These are phyloP conservation scores for Lasiurus cinereus DNA, from an alignment of 2,113 vertebrate species.

Conservation along the genomic window DNA sequence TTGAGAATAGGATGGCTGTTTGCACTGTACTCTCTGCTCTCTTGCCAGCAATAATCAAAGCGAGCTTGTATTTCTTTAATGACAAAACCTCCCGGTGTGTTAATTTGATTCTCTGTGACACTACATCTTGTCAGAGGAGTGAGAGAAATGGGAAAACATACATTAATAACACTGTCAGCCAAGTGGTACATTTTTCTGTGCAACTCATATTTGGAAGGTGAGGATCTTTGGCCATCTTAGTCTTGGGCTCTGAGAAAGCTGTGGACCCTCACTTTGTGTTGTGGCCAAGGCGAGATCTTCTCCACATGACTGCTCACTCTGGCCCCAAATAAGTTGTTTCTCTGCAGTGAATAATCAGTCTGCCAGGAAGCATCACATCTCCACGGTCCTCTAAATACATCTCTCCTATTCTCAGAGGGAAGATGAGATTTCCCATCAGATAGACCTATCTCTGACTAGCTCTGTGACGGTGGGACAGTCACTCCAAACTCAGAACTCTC, in stretches of 20 bases:
- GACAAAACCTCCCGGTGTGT: conserved; percentile 86
- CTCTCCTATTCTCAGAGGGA: too few species aligned
- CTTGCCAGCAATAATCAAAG: conserved; percentile 86
- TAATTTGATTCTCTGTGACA: conserved; percentile 84
- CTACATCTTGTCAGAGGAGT: conserved; percentile 83
- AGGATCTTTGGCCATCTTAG: conserved; percentile 59
- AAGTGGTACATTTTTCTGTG: conserved; percentile 62
- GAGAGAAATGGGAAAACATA: conserved; percentile 80
- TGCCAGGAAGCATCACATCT: not conserved
- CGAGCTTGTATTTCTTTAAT: conserved; percentile 86
- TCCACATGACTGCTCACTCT: not conserved
- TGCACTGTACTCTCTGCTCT: conserved; percentile 79
- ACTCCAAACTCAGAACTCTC: not conserved
- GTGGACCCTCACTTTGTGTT: not conserved
- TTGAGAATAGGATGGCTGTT: conserved; percentile 80
- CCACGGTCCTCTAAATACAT: not conserved
- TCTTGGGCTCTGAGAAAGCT: not conserved
- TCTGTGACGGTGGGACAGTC: not conserved
- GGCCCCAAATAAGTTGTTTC: not conserved
- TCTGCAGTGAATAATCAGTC: not conserved
- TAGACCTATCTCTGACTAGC: not conserved
- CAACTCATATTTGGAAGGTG: conserved; percentile 59
- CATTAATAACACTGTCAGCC: conserved; percentile 77
- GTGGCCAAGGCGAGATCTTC: not conserved
- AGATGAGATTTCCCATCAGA: not conserved